Evolutionary conservation across 2,888 invertebrate genomes (phyloP), one percentile per base, ranked within the genome.

Genomic region (Ichneumon xanthorius): DNA sequence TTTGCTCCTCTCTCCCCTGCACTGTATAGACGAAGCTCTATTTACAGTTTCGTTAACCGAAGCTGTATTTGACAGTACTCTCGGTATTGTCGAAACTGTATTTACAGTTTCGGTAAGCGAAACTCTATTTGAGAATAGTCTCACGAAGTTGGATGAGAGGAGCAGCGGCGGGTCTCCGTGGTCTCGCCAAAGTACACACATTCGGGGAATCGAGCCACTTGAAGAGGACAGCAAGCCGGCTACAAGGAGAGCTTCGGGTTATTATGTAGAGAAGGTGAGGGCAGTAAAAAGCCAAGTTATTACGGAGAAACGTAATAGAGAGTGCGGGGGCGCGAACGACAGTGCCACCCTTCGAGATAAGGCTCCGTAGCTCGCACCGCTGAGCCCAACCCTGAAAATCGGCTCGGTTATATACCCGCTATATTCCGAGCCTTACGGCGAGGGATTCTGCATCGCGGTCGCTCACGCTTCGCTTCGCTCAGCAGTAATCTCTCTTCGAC

Each of bases 221-320:
- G 37, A 53, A 30, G 48, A 30, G 71, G 37, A 61, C 30, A 61
- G 48, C 68, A 33, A 58, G 65, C 48, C 50, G 26, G 71, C 26
- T 63, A 37, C 37, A n/a, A 63, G 22, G 79, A 53, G 50, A n/a
- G 40, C 70, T 71, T 30, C 30, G 65, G 71, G 65, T 72, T 82
- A 82, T 82, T 82, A 65, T 77, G 65, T 65, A 61, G 76, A 77
- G 30, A 77, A 58, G 65, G 70, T 77, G 55, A 77, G 67, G 71
- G 76, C 82, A 77, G 77, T 82, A 77, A 82, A 82, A 72, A 33
- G 77, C 40, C 11, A 65, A 77, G 82, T 82, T 82, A 76, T 82
- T 76, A 72, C 73, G 53, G 19, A 30, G 72, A 14, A 71, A 53
- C 30, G 37, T 19, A 37, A 33, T 19, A 37, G 19, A 63, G 37